These are phyloP conservation scores for Halesus radiatus DNA, from an alignment of 1,140 invertebrate species.

Conservation along the genomic window DNA sequence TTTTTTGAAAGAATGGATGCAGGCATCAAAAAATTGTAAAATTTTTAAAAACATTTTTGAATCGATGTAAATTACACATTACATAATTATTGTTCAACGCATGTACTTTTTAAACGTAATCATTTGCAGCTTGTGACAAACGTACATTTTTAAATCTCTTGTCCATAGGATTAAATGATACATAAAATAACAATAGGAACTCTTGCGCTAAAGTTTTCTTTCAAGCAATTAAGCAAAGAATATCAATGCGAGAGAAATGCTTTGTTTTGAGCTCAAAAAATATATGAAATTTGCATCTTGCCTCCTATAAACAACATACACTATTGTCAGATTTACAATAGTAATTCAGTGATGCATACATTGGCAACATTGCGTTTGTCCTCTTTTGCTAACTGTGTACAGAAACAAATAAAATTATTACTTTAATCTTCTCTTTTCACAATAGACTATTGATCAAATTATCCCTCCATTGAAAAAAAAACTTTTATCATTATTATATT, in stretches of 20 bases:
- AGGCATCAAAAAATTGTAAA: constrained; percentile 31
- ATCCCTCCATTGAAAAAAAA: constrained; percentile 5
- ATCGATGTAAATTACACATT: constrained; percentile 11
- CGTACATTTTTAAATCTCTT: neutral
- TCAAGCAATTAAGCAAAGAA: too few relatives aligned
- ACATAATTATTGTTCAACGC: neutral
- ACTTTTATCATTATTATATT: too few relatives aligned
- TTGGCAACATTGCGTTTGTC: too few relatives aligned
- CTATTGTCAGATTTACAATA: too few relatives aligned
- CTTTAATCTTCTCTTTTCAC: neutral
- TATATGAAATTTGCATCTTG: too few relatives aligned
- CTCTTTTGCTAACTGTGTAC: neutral
- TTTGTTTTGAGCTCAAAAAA: too few relatives aligned
- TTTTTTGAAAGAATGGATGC: constrained; percentile 20
- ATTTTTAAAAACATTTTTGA: neutral
- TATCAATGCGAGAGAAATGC: too few relatives aligned
- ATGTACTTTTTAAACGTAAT: neutral
- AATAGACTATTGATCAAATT: constrained; percentile 11
- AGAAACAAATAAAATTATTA: neutral
- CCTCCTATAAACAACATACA: too few relatives aligned
- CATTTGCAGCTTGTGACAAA: neutral
- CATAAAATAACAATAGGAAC: neutral
- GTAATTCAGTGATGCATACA: too few relatives aligned
- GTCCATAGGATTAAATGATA: neutral
- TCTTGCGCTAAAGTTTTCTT: too few relatives aligned